Conservation (phyloP, 2,797 vertebrate genomes). For the Gymnoscopelus braueri region DNA sequence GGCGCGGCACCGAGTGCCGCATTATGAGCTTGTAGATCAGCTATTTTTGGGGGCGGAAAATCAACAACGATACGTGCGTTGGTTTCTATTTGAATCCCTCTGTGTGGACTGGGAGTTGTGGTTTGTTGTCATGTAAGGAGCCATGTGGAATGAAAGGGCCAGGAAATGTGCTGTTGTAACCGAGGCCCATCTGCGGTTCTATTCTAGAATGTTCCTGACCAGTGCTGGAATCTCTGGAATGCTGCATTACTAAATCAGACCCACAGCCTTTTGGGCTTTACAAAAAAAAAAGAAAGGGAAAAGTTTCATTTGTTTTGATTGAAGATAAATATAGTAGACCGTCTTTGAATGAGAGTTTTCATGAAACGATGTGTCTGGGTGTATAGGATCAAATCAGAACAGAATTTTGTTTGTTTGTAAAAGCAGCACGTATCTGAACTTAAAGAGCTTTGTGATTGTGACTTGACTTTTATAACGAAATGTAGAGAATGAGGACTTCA, state of each 20-base stretch:
- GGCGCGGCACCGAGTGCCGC: too few relatives aligned
- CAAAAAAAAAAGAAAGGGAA: constrained; percentile 15
- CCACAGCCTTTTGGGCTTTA: constrained; percentile 23
- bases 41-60: too few relatives aligned
- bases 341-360: neutral
- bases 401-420: too few relatives aligned
- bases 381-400: neutral
- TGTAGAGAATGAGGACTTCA: too few relatives aligned
- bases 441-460: too few relatives aligned
- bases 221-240: constrained; percentile 68
- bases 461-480: too few relatives aligned
- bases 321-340: neutral
- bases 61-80: constrained; percentile 14
- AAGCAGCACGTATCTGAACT: too few relatives aligned
- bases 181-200: constrained; percentile 58
- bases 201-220: constrained; percentile 57
- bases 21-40: too few relatives aligned
- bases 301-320: constrained; percentile 2
- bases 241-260: constrained; percentile 53
- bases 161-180: constrained; percentile 47
- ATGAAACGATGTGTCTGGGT: neutral
- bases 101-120: constrained; percentile 44
- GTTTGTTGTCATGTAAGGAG: constrained; percentile 53
- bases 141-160: constrained; percentile 54
- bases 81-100: constrained; percentile 45